Base-by-base conservation (phyloP, 2,113 vertebrate genomes). In the Lepus timidus region DNA sequence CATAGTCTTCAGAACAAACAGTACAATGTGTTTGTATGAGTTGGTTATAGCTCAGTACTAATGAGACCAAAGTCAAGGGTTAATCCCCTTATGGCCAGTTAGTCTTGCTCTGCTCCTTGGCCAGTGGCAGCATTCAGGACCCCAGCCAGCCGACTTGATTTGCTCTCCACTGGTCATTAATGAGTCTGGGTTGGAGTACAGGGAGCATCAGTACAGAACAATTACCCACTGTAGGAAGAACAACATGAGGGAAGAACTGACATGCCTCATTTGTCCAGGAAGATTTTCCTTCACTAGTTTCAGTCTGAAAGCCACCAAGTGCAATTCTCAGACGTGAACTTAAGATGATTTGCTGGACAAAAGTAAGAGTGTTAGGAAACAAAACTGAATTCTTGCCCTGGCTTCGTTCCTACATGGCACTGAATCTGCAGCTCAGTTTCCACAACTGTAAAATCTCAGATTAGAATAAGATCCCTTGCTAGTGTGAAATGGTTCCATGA, bases 1-100 rank as follows among this genome's bases (percentile, higher is more conserved):
- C 61, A 87, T 6, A 90, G 51, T 74, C 95, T 92, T 94, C 85
- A 95, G 95, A 64, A 92, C 76, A 97, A 94, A 75, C 36, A 74
- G 39, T 85, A 58, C 2, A 9, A 80, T 81, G 23, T 11, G 12
- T 31, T 9, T 75, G 68, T 83, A 92, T 74, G 58, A 85, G 73
- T 79, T 93, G 81, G 49, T 82, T 85, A 80, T 87, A 88, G 27
- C n/a, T 85, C 58, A 75, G 58, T 55, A 80, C 23, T 88, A 95
- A 94, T 86, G 85, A 92, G 70, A 52, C 23, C 78, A 93, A 83
- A 70, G 88, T 90, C 74, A 96, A 14, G 74, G 67, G 78, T 64
- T 96, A 93, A 86, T 94, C 55, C 64, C 88, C 36, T 49, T 27
- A 79, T 81, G 70, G 44, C 52, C 52, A 64, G 83, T 93, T 93